phyloP scores from a whole-genome alignment of 2,888 invertebrate genomes.

The Mactromeris polynyma region DNA sequence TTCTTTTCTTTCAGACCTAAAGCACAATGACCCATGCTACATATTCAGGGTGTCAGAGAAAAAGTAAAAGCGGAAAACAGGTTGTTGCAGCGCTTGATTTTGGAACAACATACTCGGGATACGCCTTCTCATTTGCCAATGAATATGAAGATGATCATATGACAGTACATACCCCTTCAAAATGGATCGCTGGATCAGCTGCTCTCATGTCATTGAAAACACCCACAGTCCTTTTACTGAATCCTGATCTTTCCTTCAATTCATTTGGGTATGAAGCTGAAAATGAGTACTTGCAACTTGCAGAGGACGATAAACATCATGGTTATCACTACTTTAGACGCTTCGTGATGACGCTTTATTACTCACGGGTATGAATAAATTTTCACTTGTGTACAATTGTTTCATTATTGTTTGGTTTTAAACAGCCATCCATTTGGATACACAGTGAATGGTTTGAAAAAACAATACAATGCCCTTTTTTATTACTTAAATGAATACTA shows the following conservation, averaged over 20 bases:
- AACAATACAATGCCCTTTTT: too few relatives aligned
- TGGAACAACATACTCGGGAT: constrained; percentile 50
- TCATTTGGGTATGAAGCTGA: constrained; percentile 56
- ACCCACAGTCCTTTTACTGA: constrained; percentile 46
- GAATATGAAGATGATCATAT: constrained; percentile 41
- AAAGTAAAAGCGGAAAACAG: not conserved
- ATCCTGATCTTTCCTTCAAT: constrained; percentile 41
- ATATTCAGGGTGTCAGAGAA: not conserved
- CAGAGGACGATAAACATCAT: constrained; percentile 32
- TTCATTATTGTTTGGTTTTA: not conserved
- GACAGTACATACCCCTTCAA: constrained; percentile 30
- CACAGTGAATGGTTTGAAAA: not conserved
- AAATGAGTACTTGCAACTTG: constrained; percentile 32
- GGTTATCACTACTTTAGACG: constrained; percentile 41
- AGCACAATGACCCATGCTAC: constrained; percentile 22
- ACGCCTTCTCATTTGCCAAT: constrained; percentile 45
- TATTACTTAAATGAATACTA: too few relatives aligned
- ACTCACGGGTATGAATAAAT: not conserved
- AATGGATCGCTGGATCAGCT: constrained; percentile 11
- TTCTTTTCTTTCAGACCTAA: not conserved
- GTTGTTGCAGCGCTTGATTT: constrained; percentile 53
- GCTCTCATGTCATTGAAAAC: constrained; percentile 52
- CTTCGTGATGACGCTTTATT: constrained; percentile 38
- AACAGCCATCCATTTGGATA: not conserved
- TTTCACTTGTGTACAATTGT: not conserved